Base-by-base conservation (phyloP, 2,113 vertebrate species). In the Coturnix japonica region DNA sequence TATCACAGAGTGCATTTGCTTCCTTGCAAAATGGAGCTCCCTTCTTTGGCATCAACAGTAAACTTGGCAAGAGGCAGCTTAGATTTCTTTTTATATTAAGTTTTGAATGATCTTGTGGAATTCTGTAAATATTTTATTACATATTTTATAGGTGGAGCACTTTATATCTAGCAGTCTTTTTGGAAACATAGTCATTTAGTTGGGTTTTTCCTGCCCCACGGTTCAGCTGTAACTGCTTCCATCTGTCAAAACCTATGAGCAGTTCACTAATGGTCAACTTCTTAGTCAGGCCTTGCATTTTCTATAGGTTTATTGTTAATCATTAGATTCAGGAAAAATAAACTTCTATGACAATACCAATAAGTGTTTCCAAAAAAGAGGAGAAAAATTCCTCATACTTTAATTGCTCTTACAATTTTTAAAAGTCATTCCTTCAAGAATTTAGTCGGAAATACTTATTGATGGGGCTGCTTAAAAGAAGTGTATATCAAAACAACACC, bases 201-300 rank as follows among this genome's bases (percentile, higher is more conserved):
- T 95, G 4, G 47, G 86, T 94, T 93, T 96, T 76, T 94, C 66
- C 94, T 94, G 93, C 95, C 93, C 89, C 94, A 94, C 35, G 70
- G 77, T 93, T 89, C 87, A 95, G 79, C 87, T 76, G 17, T 97
- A 97, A 97, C 92, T 93, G 95, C 57, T 97, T 97, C 96, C 96
- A 98, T 95, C 90, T 96, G 93, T 90, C 77, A 28, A 95, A 91
- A 83, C 83, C 96, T 94, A 83, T 90, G 91, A 73, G 94, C 88
- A 97, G 87, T 78, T 95, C 83, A 83, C 74, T 97, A 97, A 97
- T 97, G 97, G 94, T 88, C 43, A 20, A 74, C 89, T 91, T 51
- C 47, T 95, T 97, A 97, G 96, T 95, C 97, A 96, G 96, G 86
- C 56, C 41, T 75, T 94, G 73, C 95, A 93, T 59, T 94, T 95